Percentiles rank a stretch among this genome's conserved stretches.
Conservation (phyloP, 2,888 invertebrate genomes). For the Pollenia angustigena region DNA sequence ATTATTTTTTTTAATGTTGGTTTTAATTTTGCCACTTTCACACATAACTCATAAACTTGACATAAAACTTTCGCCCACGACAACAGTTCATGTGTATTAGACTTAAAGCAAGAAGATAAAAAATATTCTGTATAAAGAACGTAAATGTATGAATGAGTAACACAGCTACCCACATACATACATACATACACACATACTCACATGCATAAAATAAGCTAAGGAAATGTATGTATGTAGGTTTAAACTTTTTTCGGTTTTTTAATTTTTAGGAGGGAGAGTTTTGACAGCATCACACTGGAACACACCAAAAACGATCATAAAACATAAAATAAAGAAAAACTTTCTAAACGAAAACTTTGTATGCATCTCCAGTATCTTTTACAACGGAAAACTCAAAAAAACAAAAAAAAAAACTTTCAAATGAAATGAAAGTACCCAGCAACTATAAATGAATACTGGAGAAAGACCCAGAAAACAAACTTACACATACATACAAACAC, state of each 20-base stretch:
- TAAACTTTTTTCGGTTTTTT: conserved; percentile 25
- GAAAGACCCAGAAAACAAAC: neutral
- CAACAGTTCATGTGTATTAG: conserved; percentile 74
- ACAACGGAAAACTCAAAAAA: conserved; percentile 39
- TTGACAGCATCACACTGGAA: conserved; percentile 50
- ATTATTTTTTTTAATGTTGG: conserved; percentile 25
- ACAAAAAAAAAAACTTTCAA: conserved; percentile 7
- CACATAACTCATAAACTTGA: conserved; percentile 83
- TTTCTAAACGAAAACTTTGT: conserved; percentile 67
- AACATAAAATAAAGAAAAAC: conserved; percentile 51
- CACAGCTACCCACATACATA: conserved; percentile 9
- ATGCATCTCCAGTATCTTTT: conserved; percentile 61
- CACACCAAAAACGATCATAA: conserved; percentile 48
- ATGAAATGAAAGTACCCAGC: conserved; percentile 51
- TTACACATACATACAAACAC: conserved; percentile 32
- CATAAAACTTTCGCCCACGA: conserved; percentile 80
- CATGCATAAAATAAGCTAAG: neutral
- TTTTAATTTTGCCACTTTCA: conserved; percentile 80
- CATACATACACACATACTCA: conserved; percentile 1
- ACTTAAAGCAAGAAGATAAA: conserved; percentile 65
- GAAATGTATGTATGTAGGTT: neutral
- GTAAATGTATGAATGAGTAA: neutral
- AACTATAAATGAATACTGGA: conserved; percentile 52
- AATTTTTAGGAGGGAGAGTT: conserved; percentile 54
- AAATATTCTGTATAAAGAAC: conserved; percentile 5